Percentiles rank a stretch among this genome's conserved stretches.
Conservation (phyloP, 1,140 invertebrate genomes). For the Rhagoletis zephyria region DNA sequence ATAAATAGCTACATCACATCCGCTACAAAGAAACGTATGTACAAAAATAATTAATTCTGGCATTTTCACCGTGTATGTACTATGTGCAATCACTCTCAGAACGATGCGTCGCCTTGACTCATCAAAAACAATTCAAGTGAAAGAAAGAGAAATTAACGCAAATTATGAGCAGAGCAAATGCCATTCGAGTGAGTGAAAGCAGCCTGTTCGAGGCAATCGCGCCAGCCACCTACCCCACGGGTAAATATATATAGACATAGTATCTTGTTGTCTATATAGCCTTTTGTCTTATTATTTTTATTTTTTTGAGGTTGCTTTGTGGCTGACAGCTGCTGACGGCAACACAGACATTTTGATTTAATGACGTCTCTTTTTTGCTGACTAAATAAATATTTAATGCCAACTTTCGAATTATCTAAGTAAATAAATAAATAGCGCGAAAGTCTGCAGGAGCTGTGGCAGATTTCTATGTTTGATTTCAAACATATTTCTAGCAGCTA, state of each 20-base stretch:
- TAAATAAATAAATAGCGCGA: slow-evolving; percentile 26
- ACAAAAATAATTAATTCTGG: slow-evolving; percentile 34
- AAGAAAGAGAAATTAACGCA: slow-evolving; percentile 11
- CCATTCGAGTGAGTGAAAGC: slow-evolving; percentile 4
- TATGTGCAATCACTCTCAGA: no score
- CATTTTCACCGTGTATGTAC: not conserved
- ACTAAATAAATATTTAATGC: not conserved
- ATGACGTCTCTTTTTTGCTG: not conserved
- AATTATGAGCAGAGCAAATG: not conserved
- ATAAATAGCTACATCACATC: not conserved
- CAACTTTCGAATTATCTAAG: slow-evolving; percentile 6
- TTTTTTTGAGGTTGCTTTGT: not conserved
- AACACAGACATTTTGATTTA: not conserved
- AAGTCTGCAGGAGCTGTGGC: not conserved
- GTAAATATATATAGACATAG: not conserved
- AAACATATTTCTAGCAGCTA: not conserved
- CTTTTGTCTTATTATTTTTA: not conserved
- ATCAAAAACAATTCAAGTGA: not conserved
- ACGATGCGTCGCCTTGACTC: not conserved
- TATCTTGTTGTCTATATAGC: not conserved
- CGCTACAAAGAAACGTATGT: not conserved
- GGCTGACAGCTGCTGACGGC: slow-evolving; percentile 11
- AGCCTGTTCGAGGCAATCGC: not conserved
- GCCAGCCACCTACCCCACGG: not conserved
- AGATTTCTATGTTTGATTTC: not conserved